Evolutionary conservation across 2,888 invertebrate genomes (phyloP).

Genomic region (Anaspis maculata): DNA sequence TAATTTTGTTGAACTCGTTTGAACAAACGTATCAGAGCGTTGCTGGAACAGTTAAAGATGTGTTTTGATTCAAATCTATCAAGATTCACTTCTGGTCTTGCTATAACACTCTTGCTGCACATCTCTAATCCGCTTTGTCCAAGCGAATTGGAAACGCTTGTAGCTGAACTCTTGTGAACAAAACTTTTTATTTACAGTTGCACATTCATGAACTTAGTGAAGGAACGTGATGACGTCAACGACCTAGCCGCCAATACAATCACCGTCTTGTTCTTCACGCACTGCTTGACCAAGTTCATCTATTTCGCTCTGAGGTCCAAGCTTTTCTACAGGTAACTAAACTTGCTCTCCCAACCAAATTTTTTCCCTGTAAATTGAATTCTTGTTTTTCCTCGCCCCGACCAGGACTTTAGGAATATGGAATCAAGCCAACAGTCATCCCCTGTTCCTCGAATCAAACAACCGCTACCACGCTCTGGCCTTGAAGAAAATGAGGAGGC

Average conservation of each 20-base stretch:
- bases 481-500: constrained; percentile 64
- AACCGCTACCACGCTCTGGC: constrained; percentile 61
- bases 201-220: constrained; percentile 59
- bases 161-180: too few relatives aligned
- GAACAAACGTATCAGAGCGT: too few relatives aligned
- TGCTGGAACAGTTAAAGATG: too few relatives aligned
- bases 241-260: constrained; percentile 67
- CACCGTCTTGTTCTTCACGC: constrained; percentile 72
- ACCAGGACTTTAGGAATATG: constrained; percentile 70
- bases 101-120: background rate
- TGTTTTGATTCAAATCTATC: too few relatives aligned
- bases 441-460: constrained; percentile 76
- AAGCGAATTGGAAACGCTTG: too few relatives aligned
- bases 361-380: constrained; percentile 2
- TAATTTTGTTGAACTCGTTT: too few relatives aligned
- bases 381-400: constrained; percentile 9
- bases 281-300: constrained; percentile 63
- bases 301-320: constrained; percentile 69
- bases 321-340: constrained; percentile 67
- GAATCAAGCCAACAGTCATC: constrained; percentile 80
- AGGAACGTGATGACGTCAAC: constrained; percentile 68
- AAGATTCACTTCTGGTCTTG: background rate
- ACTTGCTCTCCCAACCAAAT: constrained; percentile 17
- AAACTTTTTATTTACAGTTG: background rate
- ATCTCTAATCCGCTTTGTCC: background rate